These are phyloP conservation scores for Phyllotis vaccarum DNA, from an alignment of 2,797 vertebrate genomes.

Conservation along the genomic window DNA sequence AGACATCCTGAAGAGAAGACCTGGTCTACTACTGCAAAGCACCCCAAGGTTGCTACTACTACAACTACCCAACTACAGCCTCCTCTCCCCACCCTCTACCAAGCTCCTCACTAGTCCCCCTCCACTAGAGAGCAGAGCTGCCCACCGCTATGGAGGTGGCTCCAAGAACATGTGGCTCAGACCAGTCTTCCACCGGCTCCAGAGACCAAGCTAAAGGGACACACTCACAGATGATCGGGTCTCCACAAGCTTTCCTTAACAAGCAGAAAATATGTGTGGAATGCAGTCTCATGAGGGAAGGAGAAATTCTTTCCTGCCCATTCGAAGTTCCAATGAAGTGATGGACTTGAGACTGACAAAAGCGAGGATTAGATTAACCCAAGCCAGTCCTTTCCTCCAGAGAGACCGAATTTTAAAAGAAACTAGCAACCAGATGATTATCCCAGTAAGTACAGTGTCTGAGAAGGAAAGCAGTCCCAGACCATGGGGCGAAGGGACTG, in stretches of 20 bases:
- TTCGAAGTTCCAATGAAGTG: not conserved
- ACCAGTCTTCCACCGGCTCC: not conserved
- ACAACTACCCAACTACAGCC: not conserved
- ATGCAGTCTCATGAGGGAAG: not conserved
- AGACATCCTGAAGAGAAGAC: not conserved
- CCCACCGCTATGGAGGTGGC: not conserved
- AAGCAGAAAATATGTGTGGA: not conserved
- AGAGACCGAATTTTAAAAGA: not conserved
- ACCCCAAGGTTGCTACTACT: not conserved
- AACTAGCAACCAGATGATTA: not conserved
- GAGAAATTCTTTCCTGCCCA: not conserved
- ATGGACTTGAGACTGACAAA: not conserved
- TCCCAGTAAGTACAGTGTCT: not conserved
- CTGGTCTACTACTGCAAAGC: not conserved
- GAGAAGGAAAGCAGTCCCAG: not conserved
- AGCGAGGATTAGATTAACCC: not conserved
- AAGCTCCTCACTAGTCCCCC: not conserved
- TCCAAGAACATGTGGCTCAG: not conserved
- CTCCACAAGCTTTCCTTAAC: not conserved
- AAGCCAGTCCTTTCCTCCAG: not conserved
- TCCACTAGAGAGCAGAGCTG: not conserved
- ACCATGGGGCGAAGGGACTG: not conserved
- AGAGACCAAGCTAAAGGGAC: not conserved
- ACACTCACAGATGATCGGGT: not conserved
- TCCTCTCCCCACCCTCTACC: accelerated